These are phyloP conservation scores for Tonatia bakeri DNA, from an alignment of 2,113 vertebrate species.

Conservation along the genomic window DNA sequence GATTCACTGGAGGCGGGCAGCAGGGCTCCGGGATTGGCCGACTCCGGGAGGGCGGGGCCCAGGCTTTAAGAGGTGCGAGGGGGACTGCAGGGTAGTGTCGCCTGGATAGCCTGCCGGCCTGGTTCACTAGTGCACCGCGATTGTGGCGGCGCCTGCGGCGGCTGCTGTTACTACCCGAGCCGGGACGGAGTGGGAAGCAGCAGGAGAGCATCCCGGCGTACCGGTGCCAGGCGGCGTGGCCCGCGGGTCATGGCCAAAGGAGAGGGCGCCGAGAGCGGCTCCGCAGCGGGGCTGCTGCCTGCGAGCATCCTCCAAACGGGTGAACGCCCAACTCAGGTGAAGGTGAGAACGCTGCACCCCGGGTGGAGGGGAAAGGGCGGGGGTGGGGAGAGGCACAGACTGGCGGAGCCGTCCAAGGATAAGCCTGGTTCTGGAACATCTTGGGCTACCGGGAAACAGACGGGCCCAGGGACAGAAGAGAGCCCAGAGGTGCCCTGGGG, in stretches of 20 bases:
- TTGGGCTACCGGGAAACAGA: neutral
- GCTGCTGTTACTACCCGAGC: neutral
- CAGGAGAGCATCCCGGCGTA: conserved; percentile 38
- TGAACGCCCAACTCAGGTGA: conserved; percentile 61
- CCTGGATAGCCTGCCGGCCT: neutral
- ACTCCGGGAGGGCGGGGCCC: neutral
- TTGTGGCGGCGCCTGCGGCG: neutral
- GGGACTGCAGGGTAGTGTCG: neutral
- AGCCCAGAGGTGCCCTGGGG: neutral
- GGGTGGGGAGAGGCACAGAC: neutral
- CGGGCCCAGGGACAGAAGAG: neutral
- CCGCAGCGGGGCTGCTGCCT: conserved; percentile 74
- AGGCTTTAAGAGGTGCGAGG: conserved; percentile 58
- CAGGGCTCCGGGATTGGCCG: neutral
- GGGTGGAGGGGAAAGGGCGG: neutral
- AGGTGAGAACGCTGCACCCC: conserved; percentile 15
- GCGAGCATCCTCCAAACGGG: conserved; percentile 56
- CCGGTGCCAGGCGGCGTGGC: conserved; percentile 44
- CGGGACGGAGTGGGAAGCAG: neutral
- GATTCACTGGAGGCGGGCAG: conserved; percentile 34
- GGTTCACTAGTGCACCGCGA: neutral
- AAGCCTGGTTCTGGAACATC: neutral
- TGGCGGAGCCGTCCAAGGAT: neutral
- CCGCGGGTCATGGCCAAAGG: conserved; percentile 74
- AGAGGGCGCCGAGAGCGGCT: conserved; percentile 69